Percentiles rank a stretch among this genome's conserved stretches.
Conservation (phyloP, 2,113 vertebrate genomes). For the Chiloscyllium plagiosum region DNA sequence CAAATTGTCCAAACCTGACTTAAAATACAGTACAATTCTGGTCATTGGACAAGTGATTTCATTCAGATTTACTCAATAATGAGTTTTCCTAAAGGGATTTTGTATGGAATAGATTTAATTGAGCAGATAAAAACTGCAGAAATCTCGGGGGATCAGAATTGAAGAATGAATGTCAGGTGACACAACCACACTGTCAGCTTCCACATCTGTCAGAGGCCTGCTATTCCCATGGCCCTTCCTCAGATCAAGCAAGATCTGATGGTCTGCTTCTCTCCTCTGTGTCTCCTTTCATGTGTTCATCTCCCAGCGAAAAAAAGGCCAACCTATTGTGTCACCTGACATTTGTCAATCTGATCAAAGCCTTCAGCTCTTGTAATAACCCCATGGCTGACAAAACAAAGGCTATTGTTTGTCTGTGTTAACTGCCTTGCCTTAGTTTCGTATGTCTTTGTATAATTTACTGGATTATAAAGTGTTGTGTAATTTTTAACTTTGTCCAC, state of each 20-base stretch:
- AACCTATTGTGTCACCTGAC: background rate
- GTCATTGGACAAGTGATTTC: background rate
- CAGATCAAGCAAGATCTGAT: background rate
- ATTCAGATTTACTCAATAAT: background rate
- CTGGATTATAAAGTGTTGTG: too few relatives aligned
- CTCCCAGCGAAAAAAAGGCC: background rate
- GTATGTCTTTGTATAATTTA: background rate
- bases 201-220: background rate
- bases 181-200: background rate
- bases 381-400: background rate
- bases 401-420: background rate
- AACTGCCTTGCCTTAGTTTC: background rate
- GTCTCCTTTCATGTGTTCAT: background rate
- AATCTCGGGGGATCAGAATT: background rate
- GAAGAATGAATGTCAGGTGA: background rate
- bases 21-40: background rate
- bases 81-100: background rate
- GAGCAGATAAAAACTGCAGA: background rate
- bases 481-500: too few relatives aligned
- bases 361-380: background rate
- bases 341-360: constrained; percentile 9
- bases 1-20: background rate
- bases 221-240: background rate
- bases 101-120: too few relatives aligned
- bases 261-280: background rate